Percentiles rank a stretch among this genome's conserved stretches.
These are phyloP conservation scores for Rhizoglyphus robini DNA, from an alignment of 1,140 invertebrate species.

Conservation along the genomic window DNA sequence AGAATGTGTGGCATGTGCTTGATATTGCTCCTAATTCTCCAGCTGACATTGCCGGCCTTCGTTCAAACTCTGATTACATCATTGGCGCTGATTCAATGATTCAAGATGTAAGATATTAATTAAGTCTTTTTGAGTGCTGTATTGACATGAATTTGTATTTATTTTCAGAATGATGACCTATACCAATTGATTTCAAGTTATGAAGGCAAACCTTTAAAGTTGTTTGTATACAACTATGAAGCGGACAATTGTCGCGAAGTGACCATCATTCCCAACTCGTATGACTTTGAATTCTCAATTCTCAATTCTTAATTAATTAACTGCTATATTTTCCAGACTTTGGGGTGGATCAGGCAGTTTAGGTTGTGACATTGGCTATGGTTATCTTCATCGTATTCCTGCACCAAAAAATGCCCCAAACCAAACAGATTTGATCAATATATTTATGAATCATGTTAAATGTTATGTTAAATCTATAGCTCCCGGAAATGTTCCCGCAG, in stretches of 20 bases:
- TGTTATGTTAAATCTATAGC: too few relatives aligned
- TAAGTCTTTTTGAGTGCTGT: conserved; percentile 3
- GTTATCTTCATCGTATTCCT: conserved; percentile 94
- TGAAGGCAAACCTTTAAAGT: conserved; percentile 77
- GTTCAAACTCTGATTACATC: conserved; percentile 88
- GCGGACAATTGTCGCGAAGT: conserved; percentile 90
- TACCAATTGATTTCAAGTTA: conserved; percentile 94
- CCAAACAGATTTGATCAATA: too few relatives aligned
- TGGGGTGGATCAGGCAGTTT: conserved; percentile 44
- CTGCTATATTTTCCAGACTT: conserved; percentile 16
- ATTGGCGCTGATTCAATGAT: conserved; percentile 95
- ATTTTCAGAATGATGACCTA: conserved; percentile 64
- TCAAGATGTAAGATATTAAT: too few relatives aligned
- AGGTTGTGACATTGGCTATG: conserved; percentile 97
- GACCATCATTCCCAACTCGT: conserved; percentile 54
- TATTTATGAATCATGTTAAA: too few relatives aligned
- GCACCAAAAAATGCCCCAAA: background rate
- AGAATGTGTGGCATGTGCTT: conserved; percentile 98
- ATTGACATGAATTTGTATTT: background rate
- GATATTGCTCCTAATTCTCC: conserved; percentile 89
- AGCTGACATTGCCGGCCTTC: conserved; percentile 79
- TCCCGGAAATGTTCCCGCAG: too few relatives aligned
- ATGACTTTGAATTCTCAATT: too few relatives aligned
- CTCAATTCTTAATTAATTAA: conserved; percentile 53
- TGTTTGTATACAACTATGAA: conserved; percentile 97